Evolutionary conservation across 2,888 invertebrate genomes (phyloP).

Genomic region (Willowsia nigromaculata): DNA sequence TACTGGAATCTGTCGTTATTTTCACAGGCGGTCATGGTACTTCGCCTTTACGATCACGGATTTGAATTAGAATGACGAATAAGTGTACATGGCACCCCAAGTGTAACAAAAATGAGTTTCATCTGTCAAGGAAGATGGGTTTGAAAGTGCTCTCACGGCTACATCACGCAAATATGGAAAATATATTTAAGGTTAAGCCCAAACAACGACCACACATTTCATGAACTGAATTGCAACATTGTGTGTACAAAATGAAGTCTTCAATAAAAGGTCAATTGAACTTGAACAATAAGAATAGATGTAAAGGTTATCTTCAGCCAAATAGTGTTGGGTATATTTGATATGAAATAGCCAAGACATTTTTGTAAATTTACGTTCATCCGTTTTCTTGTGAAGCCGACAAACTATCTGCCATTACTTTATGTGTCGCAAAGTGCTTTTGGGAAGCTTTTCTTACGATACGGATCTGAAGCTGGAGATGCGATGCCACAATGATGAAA

Average conservation of each 20-base stretch:
- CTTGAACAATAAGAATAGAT: not conserved
- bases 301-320: not conserved
- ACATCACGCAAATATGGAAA: not conserved
- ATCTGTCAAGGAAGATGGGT: not conserved
- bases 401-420: too few species aligned
- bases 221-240: not conserved
- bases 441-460: too few species aligned
- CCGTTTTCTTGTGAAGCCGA: too few species aligned
- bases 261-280: slow-evolving; percentile 27
- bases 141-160: slow-evolving; percentile 8
- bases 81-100: not conserved
- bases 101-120: slow-evolving; percentile 14
- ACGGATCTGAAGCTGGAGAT: too few species aligned
- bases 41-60: not conserved
- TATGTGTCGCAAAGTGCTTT: too few species aligned
- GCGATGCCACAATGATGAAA: too few species aligned
- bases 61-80: not conserved
- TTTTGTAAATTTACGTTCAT: too few species aligned
- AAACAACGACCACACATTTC: not conserved
- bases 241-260: slow-evolving; percentile 4
- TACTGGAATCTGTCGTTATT: not conserved
- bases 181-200: not conserved
- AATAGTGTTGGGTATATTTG: too few species aligned
- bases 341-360: too few species aligned
- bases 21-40: not conserved